Conservation (phyloP, 2,888 invertebrate species). For the Euplexia lucipara region DNA sequence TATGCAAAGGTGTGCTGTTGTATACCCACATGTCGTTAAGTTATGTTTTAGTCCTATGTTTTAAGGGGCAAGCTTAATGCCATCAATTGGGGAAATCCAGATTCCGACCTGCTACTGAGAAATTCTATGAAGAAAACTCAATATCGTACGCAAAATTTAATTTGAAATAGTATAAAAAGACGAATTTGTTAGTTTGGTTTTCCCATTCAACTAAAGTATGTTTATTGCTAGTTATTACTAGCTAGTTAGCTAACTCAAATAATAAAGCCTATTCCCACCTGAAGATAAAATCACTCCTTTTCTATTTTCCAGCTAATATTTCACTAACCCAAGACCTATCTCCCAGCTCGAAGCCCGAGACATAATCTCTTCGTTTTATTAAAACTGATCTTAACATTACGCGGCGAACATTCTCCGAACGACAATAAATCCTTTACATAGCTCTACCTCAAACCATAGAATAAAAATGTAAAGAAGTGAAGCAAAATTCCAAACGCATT, state of each 20-base stretch:
- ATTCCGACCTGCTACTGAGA: no score
- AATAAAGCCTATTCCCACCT: not conserved
- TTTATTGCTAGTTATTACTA: not conserved
- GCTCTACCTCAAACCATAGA: constrained; percentile 54
- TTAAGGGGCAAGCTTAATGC: no score
- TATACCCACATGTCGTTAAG: no score
- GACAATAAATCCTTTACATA: constrained; percentile 73
- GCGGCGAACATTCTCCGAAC: constrained; percentile 47
- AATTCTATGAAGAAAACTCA: no score
- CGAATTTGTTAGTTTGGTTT: not conserved
- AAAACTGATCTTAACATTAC: constrained; percentile 49
- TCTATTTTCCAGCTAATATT: constrained; percentile 9
- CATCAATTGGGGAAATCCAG: no score
- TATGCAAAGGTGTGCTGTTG: no score
- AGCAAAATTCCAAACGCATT: not conserved
- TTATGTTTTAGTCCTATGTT: no score
- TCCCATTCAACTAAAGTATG: not conserved
- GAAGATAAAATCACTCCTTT: constrained; percentile 9
- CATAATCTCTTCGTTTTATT: constrained; percentile 46
- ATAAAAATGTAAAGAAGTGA: not conserved
- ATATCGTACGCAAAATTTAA: no score
- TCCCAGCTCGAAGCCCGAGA: constrained; percentile 32
- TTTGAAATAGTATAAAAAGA: no score
- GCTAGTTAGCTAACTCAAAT: not conserved
- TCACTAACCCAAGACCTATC: constrained; percentile 25